These are phyloP conservation scores for Holothuria leucospilota DNA, from an alignment of 53 echinoderm and acorn worm genomes.

Conservation along the genomic window DNA sequence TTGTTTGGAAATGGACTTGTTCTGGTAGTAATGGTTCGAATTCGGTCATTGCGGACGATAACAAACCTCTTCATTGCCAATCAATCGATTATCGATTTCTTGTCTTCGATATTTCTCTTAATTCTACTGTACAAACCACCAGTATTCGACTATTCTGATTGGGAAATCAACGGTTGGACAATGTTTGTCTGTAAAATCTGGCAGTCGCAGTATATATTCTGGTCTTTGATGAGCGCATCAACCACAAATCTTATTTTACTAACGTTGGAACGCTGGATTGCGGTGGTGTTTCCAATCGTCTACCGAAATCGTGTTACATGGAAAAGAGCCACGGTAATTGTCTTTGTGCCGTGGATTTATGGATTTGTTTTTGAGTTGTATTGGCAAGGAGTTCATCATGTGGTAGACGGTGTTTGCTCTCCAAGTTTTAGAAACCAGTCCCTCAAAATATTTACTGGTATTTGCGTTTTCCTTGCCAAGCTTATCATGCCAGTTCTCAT, in stretches of 20 bases:
- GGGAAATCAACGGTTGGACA: background rate
- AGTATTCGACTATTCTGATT: background rate
- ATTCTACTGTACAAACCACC: background rate
- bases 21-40: constrained; percentile 2
- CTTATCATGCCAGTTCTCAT: constrained; percentile 55
- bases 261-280: constrained; percentile 49
- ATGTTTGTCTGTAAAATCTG: background rate
- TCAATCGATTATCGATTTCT: constrained; percentile 25
- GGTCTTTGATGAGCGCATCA: constrained; percentile 13
- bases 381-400: constrained; percentile 40
- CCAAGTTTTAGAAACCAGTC: constrained; percentile 37
- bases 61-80: constrained; percentile 29
- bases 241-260: constrained; percentile 48
- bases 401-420: constrained; percentile 47
- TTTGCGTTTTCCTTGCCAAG: constrained; percentile 56
- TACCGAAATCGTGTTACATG: constrained; percentile 28
- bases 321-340: background rate
- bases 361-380: constrained; percentile 42
- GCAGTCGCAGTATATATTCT: constrained; percentile 30
- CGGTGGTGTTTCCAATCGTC: constrained; percentile 34
- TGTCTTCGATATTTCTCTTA: constrained; percentile 9
- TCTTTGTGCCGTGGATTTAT: constrained; percentile 32
- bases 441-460: constrained; percentile 41
- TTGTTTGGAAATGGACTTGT: constrained; percentile 18
- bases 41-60: constrained; percentile 8